Percentiles rank a stretch among this genome's conserved stretches.
These are phyloP conservation scores for Chrysemys picta DNA, from an alignment of 2,113 vertebrate genomes.

Conservation along the genomic window DNA sequence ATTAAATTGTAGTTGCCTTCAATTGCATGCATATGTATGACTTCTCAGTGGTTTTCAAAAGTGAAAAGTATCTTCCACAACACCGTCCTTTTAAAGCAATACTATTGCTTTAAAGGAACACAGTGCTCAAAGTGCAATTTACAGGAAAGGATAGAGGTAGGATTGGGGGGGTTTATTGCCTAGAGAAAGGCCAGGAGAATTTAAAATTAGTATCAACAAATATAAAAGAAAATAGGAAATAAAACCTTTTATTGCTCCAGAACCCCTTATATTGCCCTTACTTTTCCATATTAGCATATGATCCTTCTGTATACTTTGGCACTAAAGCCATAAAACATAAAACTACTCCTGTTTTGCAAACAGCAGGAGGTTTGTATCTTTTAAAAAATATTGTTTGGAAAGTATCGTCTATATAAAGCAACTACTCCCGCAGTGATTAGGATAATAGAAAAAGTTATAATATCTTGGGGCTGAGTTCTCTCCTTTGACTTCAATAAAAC, in stretches of 20 bases:
- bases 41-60: background rate
- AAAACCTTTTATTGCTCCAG: background rate
- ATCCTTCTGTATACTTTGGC: conserved; percentile 33
- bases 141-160: background rate
- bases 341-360: background rate
- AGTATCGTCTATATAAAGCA: background rate
- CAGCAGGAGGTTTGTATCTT: conserved; percentile 7
- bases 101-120: background rate
- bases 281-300: background rate
- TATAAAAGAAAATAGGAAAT: background rate
- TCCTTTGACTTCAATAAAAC: background rate
- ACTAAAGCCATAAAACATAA: background rate
- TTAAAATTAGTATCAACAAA: background rate
- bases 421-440: background rate
- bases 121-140: background rate
- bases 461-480: background rate
- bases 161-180: background rate
- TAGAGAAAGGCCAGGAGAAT: background rate
- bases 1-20: background rate
- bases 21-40: background rate
- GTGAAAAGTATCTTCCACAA: background rate
- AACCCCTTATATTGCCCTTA: background rate
- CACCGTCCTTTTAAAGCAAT: background rate
- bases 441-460: background rate
- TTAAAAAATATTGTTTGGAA: conserved; percentile 13